These are phyloP conservation scores for Tachina grossa DNA, from an alignment of 2,888 invertebrate genomes.

Conservation along the genomic window DNA sequence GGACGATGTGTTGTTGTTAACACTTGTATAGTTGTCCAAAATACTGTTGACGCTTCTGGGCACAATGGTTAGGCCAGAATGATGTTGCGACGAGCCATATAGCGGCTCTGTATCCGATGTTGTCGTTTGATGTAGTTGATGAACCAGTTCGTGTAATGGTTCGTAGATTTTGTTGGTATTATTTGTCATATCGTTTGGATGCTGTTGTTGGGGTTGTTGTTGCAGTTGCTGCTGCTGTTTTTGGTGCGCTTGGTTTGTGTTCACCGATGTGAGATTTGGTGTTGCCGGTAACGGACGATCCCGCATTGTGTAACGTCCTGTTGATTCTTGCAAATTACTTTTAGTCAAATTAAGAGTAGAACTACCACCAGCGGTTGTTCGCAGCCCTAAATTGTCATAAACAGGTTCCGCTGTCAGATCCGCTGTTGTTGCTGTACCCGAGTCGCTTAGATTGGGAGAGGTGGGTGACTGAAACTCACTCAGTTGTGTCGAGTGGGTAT, in stretches of 20 bases:
- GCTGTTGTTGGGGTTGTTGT: slow-evolving; percentile 77
- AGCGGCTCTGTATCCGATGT: slow-evolving; percentile 81
- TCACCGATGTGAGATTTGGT: slow-evolving; percentile 82
- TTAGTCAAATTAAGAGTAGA: slow-evolving; percentile 91
- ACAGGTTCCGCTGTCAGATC: slow-evolving; percentile 89
- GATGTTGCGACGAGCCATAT: slow-evolving; percentile 78
- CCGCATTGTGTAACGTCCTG: slow-evolving; percentile 85
- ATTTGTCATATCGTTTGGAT: slow-evolving; percentile 71
- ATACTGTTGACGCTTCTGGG: slow-evolving; percentile 73
- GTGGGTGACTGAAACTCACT: slow-evolving; percentile 77
- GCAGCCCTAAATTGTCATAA: slow-evolving; percentile 92
- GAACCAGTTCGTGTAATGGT: slow-evolving; percentile 81
- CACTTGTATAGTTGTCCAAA: slow-evolving; percentile 52
- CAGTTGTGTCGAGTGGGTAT: slow-evolving; percentile 76
- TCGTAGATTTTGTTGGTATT: slow-evolving; percentile 79
- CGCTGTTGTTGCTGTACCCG: slow-evolving; percentile 83
- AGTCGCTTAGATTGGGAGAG: slow-evolving; percentile 81
- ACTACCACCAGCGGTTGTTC: slow-evolving; percentile 94
- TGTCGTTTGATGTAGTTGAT: slow-evolving; percentile 74
- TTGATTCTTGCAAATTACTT: slow-evolving; percentile 79
- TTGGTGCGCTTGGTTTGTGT: slow-evolving; percentile 74
- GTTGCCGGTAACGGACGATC: slow-evolving; percentile 87
- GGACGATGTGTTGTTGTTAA: slow-evolving; percentile 84
- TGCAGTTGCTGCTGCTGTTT: slow-evolving; percentile 81
- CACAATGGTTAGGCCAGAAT: slow-evolving; percentile 79